phyloP scores from a whole-genome alignment of 2,888 invertebrate species.

The Colostygia pectinataria region DNA sequence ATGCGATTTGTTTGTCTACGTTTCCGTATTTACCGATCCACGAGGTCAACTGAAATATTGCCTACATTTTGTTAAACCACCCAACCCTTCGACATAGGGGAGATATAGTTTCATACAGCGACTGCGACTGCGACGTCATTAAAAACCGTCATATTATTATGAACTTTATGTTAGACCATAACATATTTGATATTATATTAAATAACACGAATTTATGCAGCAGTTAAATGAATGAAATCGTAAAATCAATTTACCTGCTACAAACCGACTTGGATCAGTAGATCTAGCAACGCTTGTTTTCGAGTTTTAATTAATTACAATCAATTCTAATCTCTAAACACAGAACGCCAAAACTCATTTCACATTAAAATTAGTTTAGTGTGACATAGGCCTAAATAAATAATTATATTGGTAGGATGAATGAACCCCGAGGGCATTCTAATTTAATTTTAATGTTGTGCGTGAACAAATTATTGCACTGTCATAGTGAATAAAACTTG shows the following conservation, averaged over 20 bases:
- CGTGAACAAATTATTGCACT: conserved; percentile 79
- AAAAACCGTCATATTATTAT: no score
- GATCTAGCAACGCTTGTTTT: neutral
- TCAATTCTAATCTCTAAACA: neutral
- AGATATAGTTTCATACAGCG: neutral
- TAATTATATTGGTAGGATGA: no score
- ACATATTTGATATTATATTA: no score
- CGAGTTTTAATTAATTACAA: neutral
- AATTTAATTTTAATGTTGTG: conserved; percentile 78
- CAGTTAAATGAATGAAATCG: no score
- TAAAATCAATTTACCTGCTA: no score
- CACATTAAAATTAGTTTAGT: neutral
- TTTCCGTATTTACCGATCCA: conserved; percentile 56
- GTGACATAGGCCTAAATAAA: no score
- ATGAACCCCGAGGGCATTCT: conserved; percentile 57
- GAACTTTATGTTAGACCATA: no score
- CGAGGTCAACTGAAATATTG: conserved; percentile 60
- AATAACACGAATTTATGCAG: no score
- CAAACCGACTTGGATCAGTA: no score
- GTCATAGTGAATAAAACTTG: conserved; percentile 73
- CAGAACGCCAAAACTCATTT: neutral
- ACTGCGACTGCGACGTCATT: neutral
- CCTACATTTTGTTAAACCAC: conserved; percentile 72
- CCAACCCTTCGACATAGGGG: conserved; percentile 49
- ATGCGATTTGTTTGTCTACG: conserved; percentile 65